Base-by-base conservation (phyloP, 2,797 vertebrate genomes). In the Masticophis lateralis region DNA sequence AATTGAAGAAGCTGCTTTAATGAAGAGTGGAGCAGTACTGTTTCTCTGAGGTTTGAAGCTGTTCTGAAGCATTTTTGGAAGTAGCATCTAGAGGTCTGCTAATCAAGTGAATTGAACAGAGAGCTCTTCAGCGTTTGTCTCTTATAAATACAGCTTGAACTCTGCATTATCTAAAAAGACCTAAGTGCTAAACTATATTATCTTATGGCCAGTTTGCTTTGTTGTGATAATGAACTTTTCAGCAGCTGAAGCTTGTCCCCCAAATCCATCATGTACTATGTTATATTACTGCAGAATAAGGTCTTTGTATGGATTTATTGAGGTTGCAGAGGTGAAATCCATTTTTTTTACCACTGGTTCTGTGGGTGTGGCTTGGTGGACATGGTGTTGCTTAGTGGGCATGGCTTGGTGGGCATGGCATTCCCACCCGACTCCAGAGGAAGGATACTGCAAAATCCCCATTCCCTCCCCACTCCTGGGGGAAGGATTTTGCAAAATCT, bases 231-330 rank as follows among this genome's bases (percentile, higher is more conserved):
- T 18, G 16, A 90, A 88, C 59, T 22, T 16, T 93, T 86, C 47
- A 89, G 57, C 86, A 94, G 92, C 74, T 43, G 87, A 69, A 27
- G 63, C 83, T 59, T 92, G 6, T 18, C 87, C 87, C 37, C 66
- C 55, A 66, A 66, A 66, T 66, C 63, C 28, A 66, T 66, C 28
- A 86, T 12, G 8, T 7, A 86, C 43, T 93, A 93, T 57, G 51
- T n/a, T 87, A 56, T 90, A 18, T 25, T 90, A 16, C 88, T 94
- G 79, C 88, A 91, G 93, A 94, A 94, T 56, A 51, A 43, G 69
- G 56, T 14, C 5, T 94, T 96, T 93, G 92, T 92, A 92, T 89
- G 92, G 66, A 12, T 69, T 94, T 94, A 96, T 95, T 1, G 60
- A 96, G 59, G 37, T 53, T 92, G 63, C 51, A 53, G 51, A 9